Evolutionary conservation across 2,888 invertebrate species (phyloP).

Genomic region (Mycalesis mineus): DNA sequence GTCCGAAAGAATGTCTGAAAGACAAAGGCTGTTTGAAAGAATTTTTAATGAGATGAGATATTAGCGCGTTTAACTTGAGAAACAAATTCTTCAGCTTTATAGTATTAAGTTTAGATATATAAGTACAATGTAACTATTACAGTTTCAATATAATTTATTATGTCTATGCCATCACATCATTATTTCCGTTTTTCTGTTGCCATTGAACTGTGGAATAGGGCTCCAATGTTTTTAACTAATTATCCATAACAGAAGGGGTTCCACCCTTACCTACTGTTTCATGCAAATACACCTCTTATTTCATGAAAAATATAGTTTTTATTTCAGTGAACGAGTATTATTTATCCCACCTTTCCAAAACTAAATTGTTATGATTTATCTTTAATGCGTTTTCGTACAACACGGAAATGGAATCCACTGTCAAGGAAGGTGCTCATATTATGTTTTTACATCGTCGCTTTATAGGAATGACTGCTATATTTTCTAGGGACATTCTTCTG

Average conservation of each 20-base stretch:
- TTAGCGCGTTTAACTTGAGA: no score
- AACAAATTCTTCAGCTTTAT: no score
- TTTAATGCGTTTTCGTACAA: neutral
- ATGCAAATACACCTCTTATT: conserved; percentile 5
- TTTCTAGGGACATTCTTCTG: no score
- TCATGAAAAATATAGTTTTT: neutral
- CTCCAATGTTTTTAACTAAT: conserved; percentile 29
- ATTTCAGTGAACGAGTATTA: neutral
- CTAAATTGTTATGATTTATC: conserved; percentile 8
- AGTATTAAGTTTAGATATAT: no score
- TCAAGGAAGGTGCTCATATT: neutral
- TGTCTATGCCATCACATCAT: neutral
- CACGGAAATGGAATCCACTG: neutral
- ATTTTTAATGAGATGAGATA: no score
- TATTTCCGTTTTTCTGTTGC: neutral
- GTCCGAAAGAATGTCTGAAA: no score
- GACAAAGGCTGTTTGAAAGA: no score
- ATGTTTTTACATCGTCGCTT: no score
- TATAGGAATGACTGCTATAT: no score
- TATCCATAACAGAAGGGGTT: conserved; percentile 27
- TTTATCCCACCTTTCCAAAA: conserved; percentile 1
- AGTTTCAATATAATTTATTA: no score
- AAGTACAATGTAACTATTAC: no score
- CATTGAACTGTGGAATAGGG: conserved; percentile 27
- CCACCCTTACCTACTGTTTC: conserved; percentile 10